Evolutionary conservation across 2,888 invertebrate genomes (phyloP), one percentile per base, ranked within the genome.

Genomic region (Macrosiphum euphorbiae): DNA sequence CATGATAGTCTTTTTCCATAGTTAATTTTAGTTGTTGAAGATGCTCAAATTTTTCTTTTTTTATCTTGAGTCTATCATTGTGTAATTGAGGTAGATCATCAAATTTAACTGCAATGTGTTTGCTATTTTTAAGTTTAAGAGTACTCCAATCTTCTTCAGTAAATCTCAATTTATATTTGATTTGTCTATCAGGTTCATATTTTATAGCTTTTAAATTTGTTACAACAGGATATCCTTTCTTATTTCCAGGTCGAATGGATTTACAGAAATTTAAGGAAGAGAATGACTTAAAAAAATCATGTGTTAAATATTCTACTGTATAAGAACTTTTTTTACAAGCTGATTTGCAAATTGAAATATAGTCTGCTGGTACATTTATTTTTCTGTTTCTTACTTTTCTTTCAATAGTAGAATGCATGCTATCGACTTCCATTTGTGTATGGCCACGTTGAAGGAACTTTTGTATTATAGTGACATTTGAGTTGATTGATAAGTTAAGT

Each of bases 341-440:
- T 44, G 94, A 91, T 78, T 28, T 47, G 35, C 94, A 94, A 26
- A 92, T 35, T 88, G 50, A 88, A 28, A 94, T 28, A 94, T 95
- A 95, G 61, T 95, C 95, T 44, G 94, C 90, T 24, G 95, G 95
- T 26, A 95, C 50, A 92, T 95, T 94, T 58, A 95, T 94, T 86
- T 78, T 92, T 85, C 94, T 95, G 92, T 95, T 95, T 95, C 95
- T 95, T 28, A 95, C 61, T 88, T 95, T 95, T 92, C 95, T 95
- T 95, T 96, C 96, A 88, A 96, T 95, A 3, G 95, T 94, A 41
- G 95, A 95, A 94, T 96, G 96, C 8, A 95, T 95, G 1, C 95
- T 95, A 94, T 96, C 96, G 1, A 44, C 92, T 24, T 92, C 84
- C 92, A 92, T 89, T 55, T 92, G 88, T 7, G 95, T 95, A 94